Conservation (phyloP, 2,113 vertebrate genomes). For the Oostethus manadensis region DNA sequence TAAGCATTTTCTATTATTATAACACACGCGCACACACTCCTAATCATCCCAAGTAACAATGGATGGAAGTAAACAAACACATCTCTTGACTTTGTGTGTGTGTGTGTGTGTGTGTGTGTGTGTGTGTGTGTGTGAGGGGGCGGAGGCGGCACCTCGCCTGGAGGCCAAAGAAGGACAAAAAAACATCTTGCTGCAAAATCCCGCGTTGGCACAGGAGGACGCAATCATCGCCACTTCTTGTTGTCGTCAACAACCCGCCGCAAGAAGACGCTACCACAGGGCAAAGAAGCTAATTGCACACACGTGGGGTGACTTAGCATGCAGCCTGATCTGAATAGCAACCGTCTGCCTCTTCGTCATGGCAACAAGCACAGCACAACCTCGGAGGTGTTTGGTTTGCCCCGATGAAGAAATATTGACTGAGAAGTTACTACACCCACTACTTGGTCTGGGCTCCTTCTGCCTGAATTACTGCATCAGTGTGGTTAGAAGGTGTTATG, state of each 20-base stretch:
- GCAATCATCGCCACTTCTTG: not conserved
- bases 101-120: conserved; percentile 1
- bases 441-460: too few species aligned
- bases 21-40: conserved; percentile 11
- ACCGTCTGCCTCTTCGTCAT: not conserved
- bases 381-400: too few species aligned
- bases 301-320: not conserved
- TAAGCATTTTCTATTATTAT: conserved; percentile 69
- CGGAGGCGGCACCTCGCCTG: not conserved
- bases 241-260: not conserved
- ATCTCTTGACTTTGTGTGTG: conserved; percentile 9
- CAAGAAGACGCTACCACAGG: not conserved
- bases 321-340: not conserved
- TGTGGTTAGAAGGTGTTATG: too few species aligned
- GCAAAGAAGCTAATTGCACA: not conserved
- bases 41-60: conserved; percentile 45
- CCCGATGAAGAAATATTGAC: too few species aligned
- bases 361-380: not conserved
- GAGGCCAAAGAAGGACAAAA: not conserved
- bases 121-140: not conserved
- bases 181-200: conserved; percentile 6
- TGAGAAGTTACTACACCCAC: too few species aligned
- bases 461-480: too few species aligned
- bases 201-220: conserved; percentile 1
- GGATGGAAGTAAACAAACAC: conserved; percentile 47